Evolutionary conservation across 2,797 vertebrate species (phyloP).

Genomic region (Dendrocincla fuliginosa): DNA sequence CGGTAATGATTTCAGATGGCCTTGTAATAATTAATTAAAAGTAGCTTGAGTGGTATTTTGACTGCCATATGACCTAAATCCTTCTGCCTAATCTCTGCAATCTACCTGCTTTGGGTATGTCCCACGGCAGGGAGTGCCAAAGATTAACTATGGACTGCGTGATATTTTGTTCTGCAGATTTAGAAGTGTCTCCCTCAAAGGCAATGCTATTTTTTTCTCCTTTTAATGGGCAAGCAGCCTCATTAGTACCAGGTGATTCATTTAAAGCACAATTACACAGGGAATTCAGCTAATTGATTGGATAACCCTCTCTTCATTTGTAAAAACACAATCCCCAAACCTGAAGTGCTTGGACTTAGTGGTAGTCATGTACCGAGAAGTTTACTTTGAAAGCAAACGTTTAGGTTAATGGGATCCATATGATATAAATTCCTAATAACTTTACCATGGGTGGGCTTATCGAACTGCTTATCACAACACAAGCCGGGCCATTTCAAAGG

Average conservation of each 20-base stretch:
- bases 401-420: slow-evolving; percentile 79
- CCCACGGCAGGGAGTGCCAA: background rate
- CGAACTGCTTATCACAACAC: slow-evolving; percentile 69
- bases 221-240: slow-evolving; percentile 34
- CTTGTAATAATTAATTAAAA: slow-evolving; percentile 14
- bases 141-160: background rate
- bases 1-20: background rate
- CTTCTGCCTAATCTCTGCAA: background rate
- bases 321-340: slow-evolving; percentile 65
- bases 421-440: slow-evolving; percentile 67
- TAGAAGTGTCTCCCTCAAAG: slow-evolving; percentile 7
- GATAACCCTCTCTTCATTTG: slow-evolving; percentile 70
- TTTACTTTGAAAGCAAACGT: slow-evolving; percentile 70
- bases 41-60: background rate
- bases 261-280: slow-evolving; percentile 67
- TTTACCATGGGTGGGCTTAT: slow-evolving; percentile 78
- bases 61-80: background rate
- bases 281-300: slow-evolving; percentile 63
- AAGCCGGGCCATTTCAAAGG: slow-evolving; percentile 68
- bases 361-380: slow-evolving; percentile 62
- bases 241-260: slow-evolving; percentile 70
- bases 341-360: slow-evolving; percentile 61
- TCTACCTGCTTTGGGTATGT: background rate
- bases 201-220: background rate
- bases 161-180: background rate